Evolutionary conservation across 2,888 invertebrate species (phyloP).

Genomic region (Pteria penguin): DNA sequence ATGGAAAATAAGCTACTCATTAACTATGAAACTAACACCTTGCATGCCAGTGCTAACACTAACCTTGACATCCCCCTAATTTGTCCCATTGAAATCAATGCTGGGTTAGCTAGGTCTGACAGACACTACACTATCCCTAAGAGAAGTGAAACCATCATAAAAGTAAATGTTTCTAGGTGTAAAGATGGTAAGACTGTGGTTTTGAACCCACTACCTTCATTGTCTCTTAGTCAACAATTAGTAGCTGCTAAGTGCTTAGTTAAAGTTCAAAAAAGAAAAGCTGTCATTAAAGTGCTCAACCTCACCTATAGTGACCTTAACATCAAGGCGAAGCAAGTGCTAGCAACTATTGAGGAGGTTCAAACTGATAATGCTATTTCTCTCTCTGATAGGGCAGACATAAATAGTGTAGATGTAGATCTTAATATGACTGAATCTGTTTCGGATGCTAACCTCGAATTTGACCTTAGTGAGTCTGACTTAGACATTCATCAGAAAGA

Average conservation of each 20-base stretch:
- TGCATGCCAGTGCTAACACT: constrained; percentile 8
- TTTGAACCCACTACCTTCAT: background rate
- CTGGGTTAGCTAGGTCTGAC: constrained; percentile 1
- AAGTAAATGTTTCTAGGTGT: background rate
- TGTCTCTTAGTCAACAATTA: background rate
- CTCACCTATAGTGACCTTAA: constrained; percentile 8
- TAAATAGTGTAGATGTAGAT: too few relatives aligned
- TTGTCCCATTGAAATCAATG: background rate
- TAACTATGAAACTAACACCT: constrained; percentile 29
- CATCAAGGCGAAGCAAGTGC: constrained; percentile 2
- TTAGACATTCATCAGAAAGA: too few relatives aligned
- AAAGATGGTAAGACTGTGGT: background rate
- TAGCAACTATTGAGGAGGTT: constrained; percentile 11
- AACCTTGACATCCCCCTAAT: background rate
- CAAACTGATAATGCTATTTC: background rate
- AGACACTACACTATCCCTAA: background rate
- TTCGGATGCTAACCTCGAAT: too few relatives aligned
- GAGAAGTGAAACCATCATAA: background rate
- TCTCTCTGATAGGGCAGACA: background rate
- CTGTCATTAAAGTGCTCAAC: constrained; percentile 22
- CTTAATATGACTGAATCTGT: too few relatives aligned
- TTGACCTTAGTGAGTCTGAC: too few relatives aligned
- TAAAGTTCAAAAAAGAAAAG: background rate
- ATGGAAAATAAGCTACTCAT: constrained; percentile 30
- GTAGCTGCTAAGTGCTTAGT: constrained; percentile 10